Percentiles rank a stretch among this genome's conserved stretches.
These are phyloP conservation scores for Perca fluviatilis DNA, from an alignment of 2,113 vertebrate genomes.

Conservation along the genomic window DNA sequence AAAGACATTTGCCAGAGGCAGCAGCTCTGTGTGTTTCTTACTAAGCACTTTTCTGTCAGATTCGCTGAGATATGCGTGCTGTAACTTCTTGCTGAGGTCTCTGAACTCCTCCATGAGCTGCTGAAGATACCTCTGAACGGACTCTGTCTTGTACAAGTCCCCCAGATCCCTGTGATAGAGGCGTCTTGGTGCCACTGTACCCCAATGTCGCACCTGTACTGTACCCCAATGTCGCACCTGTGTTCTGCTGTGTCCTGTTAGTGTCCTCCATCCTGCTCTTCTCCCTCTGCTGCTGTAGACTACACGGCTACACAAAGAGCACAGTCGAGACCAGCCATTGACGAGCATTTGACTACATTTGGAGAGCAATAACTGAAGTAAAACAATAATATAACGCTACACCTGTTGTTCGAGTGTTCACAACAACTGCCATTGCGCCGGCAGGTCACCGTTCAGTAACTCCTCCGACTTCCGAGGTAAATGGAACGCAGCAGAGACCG, in stretches of 20 bases:
- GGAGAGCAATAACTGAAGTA: rapidly evolving
- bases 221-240: not conserved
- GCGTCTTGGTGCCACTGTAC: not conserved
- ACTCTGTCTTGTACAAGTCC: constrained; percentile 52
- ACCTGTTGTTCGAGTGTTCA: not conserved
- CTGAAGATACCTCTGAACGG: constrained; percentile 66
- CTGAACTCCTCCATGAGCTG: constrained; percentile 66
- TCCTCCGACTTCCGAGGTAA: no score
- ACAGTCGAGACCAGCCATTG: constrained; percentile 30
- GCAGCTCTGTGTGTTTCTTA: constrained; percentile 62
- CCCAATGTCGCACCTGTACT: not conserved
- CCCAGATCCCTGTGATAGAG: constrained; percentile 22
- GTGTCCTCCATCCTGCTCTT: constrained; percentile 47
- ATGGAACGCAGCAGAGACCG: not conserved
- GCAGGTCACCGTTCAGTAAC: not conserved
- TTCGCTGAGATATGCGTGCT: constrained; percentile 59
- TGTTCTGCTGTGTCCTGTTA: not conserved
- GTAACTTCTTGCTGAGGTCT: constrained; percentile 43
- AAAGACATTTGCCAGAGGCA: constrained; percentile 52
- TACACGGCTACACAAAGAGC: constrained; percentile 20
- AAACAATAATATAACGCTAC: not conserved
- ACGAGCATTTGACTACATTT: constrained; percentile 47
- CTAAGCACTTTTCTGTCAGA: constrained; percentile 63
- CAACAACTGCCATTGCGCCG: not conserved
- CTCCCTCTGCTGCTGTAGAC: not conserved